Evolutionary conservation across 2,888 invertebrate species (phyloP).

Genomic region (Mythimna impura): DNA sequence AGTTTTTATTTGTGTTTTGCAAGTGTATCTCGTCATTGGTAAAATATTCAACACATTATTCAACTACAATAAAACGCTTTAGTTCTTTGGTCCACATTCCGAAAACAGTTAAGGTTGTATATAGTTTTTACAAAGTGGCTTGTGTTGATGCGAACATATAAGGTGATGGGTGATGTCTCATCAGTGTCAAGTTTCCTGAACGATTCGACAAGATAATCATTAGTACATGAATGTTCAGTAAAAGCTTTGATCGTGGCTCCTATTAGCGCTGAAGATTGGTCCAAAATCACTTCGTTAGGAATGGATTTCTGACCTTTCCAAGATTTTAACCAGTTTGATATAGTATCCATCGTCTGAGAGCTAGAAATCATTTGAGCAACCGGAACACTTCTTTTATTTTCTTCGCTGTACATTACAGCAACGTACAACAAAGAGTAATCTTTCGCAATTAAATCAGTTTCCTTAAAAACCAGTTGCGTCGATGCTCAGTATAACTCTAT

Average conservation of each 20-base stretch:
- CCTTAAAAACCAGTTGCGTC: too few species aligned
- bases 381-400: too few species aligned
- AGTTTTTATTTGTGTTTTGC: too few species aligned
- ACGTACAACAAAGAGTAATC: too few species aligned
- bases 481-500: too few species aligned
- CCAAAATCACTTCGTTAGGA: conserved; percentile 33
- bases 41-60: too few species aligned
- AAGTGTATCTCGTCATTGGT: too few species aligned
- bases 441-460: too few species aligned
- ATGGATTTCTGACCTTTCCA: conserved; percentile 11
- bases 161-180: conserved; percentile 11
- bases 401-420: too few species aligned
- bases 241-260: conserved; percentile 21
- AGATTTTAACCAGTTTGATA: too few species aligned
- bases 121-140: conserved; percentile 33
- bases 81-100: conserved; percentile 33
- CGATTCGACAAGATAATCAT: conserved; percentile 37
- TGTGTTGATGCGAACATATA: conserved; percentile 31
- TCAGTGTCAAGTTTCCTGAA: conserved; percentile 26
- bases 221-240: conserved; percentile 8
- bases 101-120: conserved; percentile 16
- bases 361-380: too few species aligned
- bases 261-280: conserved; percentile 36
- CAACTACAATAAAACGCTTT: conserved; percentile 25
- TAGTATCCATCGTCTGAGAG: too few species aligned